These are phyloP conservation scores for Aplochiton taeniatus DNA, from an alignment of 2,797 vertebrate genomes.

Conservation along the genomic window DNA sequence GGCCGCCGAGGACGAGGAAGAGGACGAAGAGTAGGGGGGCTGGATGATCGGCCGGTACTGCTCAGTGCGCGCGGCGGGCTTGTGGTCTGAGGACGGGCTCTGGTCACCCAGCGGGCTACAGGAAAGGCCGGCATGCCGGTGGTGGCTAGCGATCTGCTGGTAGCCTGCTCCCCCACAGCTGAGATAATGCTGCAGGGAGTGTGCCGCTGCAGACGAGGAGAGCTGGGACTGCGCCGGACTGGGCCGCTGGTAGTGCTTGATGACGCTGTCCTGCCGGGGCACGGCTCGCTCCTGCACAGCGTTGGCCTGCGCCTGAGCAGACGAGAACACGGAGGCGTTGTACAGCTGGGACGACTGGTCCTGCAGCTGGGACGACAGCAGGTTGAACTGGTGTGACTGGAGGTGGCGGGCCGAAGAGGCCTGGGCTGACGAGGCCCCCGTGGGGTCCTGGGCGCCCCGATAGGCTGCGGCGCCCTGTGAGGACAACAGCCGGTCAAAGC, in stretches of 20 bases:
- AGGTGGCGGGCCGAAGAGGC: conserved; percentile 84
- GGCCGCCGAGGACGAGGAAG: conserved; percentile 72
- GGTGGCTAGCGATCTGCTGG: conserved; percentile 83
- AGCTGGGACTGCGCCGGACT: conserved; percentile 84
- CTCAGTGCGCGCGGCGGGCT: conserved; percentile 70
- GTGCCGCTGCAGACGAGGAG: conserved; percentile 80
- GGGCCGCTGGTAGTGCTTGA: conserved; percentile 94
- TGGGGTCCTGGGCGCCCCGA: conserved; percentile 83
- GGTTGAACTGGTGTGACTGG: conserved; percentile 89
- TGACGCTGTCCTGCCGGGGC: conserved; percentile 92
- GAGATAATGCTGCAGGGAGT: conserved; percentile 92
- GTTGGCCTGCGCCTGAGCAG: conserved; percentile 78
- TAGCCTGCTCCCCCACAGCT: conserved; percentile 89
- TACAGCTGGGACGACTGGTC: conserved; percentile 90
- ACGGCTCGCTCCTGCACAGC: conserved; percentile 87
- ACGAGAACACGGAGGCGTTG: conserved; percentile 88
- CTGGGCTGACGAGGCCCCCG: conserved; percentile 73
- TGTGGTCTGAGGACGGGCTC: conserved; percentile 81
- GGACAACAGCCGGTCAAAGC: conserved; percentile 89
- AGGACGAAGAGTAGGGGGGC: conserved; percentile 77
- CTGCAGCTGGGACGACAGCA: conserved; percentile 86
- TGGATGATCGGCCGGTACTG: conserved; percentile 93
- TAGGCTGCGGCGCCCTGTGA: conserved; percentile 81
- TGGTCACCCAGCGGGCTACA: conserved; percentile 91
- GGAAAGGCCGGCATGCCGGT: conserved; percentile 84